These are phyloP conservation scores for Chamaea fasciata DNA, from an alignment of 2,113 vertebrate species.

Conservation along the genomic window DNA sequence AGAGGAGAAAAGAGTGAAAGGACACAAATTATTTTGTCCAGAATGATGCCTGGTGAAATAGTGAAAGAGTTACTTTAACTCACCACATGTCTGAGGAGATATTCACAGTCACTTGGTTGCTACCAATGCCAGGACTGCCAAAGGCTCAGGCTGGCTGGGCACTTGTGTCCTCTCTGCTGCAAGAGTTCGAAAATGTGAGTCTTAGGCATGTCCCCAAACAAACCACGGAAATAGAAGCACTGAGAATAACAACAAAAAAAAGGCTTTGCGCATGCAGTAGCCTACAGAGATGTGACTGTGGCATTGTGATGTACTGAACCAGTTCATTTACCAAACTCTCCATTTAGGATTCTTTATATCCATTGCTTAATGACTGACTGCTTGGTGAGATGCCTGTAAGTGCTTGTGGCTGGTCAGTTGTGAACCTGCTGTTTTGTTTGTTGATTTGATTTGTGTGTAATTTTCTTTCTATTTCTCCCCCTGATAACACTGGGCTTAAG, in stretches of 20 bases:
- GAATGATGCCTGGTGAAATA: not conserved
- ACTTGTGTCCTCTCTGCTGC: not conserved
- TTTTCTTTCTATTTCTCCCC: not conserved
- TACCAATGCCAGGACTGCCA: not conserved
- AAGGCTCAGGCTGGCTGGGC: accelerated
- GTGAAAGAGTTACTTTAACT: not conserved
- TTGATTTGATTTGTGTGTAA: not conserved
- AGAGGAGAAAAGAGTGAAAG: not conserved
- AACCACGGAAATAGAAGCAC: not conserved
- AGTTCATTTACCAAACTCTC: not conserved
- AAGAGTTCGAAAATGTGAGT: not conserved
- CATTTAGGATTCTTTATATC: not conserved
- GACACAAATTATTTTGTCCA: not conserved
- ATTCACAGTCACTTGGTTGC: not conserved
- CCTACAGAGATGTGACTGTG: not conserved
- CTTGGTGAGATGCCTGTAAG: not conserved
- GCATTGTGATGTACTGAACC: not conserved
- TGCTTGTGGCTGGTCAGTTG: not conserved
- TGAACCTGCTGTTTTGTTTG: not conserved
- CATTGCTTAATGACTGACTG: not conserved
- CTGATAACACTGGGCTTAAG: not conserved
- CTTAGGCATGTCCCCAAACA: not conserved
- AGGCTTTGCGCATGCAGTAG: not conserved
- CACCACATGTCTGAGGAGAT: not conserved
- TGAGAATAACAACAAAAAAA: not conserved